Percentiles rank a stretch among this genome's conserved stretches.
These are phyloP conservation scores for Mactra quadrangularis DNA, from an alignment of 1,140 invertebrate species.

Conservation along the genomic window DNA sequence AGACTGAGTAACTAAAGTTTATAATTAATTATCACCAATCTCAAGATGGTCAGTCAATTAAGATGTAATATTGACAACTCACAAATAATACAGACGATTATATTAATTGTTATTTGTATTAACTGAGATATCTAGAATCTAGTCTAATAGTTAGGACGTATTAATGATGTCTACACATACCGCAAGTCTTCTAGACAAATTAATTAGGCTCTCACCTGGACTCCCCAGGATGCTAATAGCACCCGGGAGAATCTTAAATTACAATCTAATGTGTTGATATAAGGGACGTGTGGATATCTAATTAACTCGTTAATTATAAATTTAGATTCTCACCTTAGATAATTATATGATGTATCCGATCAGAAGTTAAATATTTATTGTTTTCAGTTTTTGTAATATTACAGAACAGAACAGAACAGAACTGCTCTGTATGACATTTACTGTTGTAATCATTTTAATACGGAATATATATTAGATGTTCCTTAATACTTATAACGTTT, in stretches of 20 bases:
- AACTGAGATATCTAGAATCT: too few relatives aligned
- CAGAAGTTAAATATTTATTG: not conserved
- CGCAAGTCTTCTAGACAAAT: too few relatives aligned
- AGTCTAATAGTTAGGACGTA: too few relatives aligned
- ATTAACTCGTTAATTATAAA: constrained; percentile 60
- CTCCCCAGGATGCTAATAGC: constrained; percentile 16
- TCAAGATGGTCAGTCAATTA: too few relatives aligned
- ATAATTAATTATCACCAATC: too few relatives aligned
- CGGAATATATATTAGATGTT: not conserved
- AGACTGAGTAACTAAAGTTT: too few relatives aligned
- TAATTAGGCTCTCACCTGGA: constrained; percentile 20
- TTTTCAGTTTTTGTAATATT: not conserved
- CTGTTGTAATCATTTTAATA: not conserved
- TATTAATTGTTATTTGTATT: too few relatives aligned
- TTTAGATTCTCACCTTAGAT: constrained; percentile 1
- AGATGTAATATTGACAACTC: too few relatives aligned
- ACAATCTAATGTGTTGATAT: constrained; percentile 52
- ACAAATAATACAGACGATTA: too few relatives aligned
- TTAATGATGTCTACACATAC: too few relatives aligned
- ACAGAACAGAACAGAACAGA: too few relatives aligned
- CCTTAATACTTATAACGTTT: not conserved
- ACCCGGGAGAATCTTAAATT: constrained; percentile 35
- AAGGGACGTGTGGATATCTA: constrained; percentile 36
- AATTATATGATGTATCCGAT: not conserved
- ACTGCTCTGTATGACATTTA: not conserved